These are phyloP conservation scores for Macaria liturata DNA, from an alignment of 2,888 invertebrate genomes.

Conservation along the genomic window DNA sequence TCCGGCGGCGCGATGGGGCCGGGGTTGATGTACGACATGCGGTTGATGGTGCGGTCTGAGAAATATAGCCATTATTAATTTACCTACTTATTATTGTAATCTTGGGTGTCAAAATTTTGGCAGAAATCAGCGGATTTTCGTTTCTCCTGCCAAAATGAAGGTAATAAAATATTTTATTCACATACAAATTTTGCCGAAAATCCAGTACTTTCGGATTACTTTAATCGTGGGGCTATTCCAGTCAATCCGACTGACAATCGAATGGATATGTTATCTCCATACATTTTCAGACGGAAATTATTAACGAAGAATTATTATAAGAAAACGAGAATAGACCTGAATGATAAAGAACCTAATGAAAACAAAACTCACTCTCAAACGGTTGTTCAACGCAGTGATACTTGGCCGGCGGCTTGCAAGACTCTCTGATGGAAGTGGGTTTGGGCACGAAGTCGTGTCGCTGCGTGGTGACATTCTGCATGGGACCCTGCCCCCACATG, in stretches of 20 bases:
- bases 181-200: too few species aligned
- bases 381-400: conserved; percentile 60
- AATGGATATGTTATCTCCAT: too few species aligned
- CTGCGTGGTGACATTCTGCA: conserved; percentile 88
- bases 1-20: conserved; percentile 62
- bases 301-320: too few species aligned
- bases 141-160: too few species aligned
- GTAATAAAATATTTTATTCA: too few species aligned
- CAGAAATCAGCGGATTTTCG: too few species aligned
- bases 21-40: conserved; percentile 84
- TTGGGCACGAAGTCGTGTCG: conserved; percentile 89
- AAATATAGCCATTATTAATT: background rate
- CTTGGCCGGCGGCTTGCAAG: conserved; percentile 58
- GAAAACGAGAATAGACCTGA: background rate
- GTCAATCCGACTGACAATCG: too few species aligned
- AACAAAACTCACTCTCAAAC: conserved; percentile 61
- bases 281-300: too few species aligned
- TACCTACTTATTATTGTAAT: too few species aligned
- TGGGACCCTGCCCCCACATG: conserved; percentile 85
- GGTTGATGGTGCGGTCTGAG: conserved; percentile 85
- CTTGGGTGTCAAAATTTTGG: too few species aligned
- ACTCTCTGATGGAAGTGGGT: conserved; percentile 67
- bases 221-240: too few species aligned
- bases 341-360: background rate
- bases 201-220: too few species aligned